phyloP scores from a whole-genome alignment of 2,113 vertebrate species.

The Ceyx margarethae region DNA sequence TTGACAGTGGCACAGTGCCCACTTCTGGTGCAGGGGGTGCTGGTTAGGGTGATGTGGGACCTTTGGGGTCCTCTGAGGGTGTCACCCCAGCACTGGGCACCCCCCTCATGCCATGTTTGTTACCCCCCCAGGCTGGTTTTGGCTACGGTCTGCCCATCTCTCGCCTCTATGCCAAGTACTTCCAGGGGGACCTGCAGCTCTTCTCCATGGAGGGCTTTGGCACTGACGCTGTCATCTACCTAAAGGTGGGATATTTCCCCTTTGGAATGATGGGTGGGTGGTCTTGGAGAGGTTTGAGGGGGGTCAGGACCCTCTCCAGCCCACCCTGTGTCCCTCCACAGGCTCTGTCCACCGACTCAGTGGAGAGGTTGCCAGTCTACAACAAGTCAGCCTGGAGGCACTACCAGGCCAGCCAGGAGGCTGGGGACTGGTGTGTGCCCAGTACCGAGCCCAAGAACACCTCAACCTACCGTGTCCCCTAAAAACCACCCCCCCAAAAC shows the following conservation, averaged over 20 bases:
- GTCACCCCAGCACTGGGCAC: accelerated
- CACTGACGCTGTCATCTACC: conserved; percentile 91
- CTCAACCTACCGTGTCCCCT: conserved; percentile 77
- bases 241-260: not conserved
- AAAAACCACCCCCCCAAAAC: not conserved
- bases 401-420: conserved; percentile 89
- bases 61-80: not conserved
- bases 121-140: conserved; percentile 82
- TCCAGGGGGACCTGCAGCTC: conserved; percentile 94
- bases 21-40: not conserved
- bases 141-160: conserved; percentile 94
- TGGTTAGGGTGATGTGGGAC: not conserved
- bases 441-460: conserved; percentile 91
- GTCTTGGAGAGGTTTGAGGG: not conserved
- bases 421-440: conserved; percentile 91
- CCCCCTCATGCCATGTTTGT: not conserved
- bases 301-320: not conserved
- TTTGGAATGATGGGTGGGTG: too few species aligned
- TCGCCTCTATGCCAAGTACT: conserved; percentile 94
- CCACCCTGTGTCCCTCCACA: conserved; percentile 20
- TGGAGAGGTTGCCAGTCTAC: conserved; percentile 92
- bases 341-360: conserved; percentile 92
- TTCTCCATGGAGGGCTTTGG: conserved; percentile 95
- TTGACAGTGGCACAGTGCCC: too few species aligned
- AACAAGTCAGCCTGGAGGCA: conserved; percentile 93